Conservation (phyloP, 2,888 invertebrate genomes). For the Gymnoscelis rufifasciata region DNA sequence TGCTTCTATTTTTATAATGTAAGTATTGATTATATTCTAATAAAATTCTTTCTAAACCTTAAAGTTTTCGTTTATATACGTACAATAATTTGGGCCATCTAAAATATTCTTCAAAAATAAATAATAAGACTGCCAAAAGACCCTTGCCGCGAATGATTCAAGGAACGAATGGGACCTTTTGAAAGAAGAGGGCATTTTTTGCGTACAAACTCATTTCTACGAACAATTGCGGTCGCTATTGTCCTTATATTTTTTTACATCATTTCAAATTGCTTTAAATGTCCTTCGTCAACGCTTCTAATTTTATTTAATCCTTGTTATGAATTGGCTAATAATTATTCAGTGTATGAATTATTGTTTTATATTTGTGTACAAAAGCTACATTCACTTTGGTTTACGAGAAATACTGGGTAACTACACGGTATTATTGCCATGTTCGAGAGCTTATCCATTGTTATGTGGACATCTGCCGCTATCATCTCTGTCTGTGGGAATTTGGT, state of each 20-base stretch:
- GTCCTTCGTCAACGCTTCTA: constrained; percentile 11
- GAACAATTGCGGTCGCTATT: constrained; percentile 42
- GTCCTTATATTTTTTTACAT: constrained; percentile 28
- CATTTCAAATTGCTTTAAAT: constrained; percentile 23
- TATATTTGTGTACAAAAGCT: constrained; percentile 10
- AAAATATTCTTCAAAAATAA: constrained; percentile 44
- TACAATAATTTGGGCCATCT: neutral
- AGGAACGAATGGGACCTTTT: constrained; percentile 52
- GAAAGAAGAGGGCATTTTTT: constrained; percentile 55
- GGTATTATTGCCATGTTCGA: constrained; percentile 43
- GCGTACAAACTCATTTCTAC: constrained; percentile 47
- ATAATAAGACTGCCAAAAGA: constrained; percentile 50
- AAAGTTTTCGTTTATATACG: too few species aligned
- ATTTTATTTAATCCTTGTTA: constrained; percentile 16
- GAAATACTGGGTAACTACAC: constrained; percentile 21
- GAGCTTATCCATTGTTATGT: constrained; percentile 45
- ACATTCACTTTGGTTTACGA: constrained; percentile 22
- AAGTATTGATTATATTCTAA: too few species aligned
- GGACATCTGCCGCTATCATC: constrained; percentile 58
- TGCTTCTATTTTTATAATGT: too few species aligned
- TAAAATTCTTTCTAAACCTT: too few species aligned
- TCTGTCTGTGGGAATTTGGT: constrained; percentile 36
- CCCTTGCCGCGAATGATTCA: constrained; percentile 46
- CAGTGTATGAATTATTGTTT: constrained; percentile 9
- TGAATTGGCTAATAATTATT: constrained; percentile 6